phyloP scores from a whole-genome alignment of 2,888 invertebrate genomes.

The Himalopsyche japonica region DNA sequence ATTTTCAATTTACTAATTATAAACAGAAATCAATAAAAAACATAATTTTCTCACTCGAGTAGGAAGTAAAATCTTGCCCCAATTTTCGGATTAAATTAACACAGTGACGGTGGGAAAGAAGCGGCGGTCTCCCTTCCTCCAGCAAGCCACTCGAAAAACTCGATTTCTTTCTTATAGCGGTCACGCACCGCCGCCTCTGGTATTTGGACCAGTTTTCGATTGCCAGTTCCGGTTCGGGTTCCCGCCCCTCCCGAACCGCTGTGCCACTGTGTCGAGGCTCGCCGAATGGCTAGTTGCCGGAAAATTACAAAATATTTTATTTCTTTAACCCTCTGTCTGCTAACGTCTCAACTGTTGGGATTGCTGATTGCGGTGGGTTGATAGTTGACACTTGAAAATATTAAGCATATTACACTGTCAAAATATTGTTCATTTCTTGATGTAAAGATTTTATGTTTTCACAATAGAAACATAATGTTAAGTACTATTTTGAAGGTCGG shows the following conservation, averaged over 20 bases:
- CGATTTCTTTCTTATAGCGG: background rate
- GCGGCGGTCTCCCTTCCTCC: background rate
- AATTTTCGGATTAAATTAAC: background rate
- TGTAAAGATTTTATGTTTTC: too few relatives aligned
- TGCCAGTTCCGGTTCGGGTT: background rate
- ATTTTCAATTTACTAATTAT: too few relatives aligned
- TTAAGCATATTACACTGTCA: too few relatives aligned
- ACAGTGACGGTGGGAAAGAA: background rate
- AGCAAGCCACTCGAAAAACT: background rate
- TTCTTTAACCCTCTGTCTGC: too few relatives aligned
- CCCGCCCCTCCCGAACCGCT: background rate
- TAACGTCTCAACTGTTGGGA: too few relatives aligned
- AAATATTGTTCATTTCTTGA: too few relatives aligned
- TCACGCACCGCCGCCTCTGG: background rate
- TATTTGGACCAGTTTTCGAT: conserved; percentile 3
- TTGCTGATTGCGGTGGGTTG: too few relatives aligned
- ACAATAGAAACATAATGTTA: too few relatives aligned
- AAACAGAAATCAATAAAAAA: background rate
- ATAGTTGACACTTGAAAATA: too few relatives aligned
- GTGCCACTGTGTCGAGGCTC: background rate
- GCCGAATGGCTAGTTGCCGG: background rate
- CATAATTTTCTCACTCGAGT: background rate
- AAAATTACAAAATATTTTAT: background rate
- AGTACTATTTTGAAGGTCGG: too few relatives aligned
- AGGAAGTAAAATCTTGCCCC: background rate